Evolutionary conservation across 2,113 vertebrate genomes (phyloP).

Genomic region (Leptocoma aspasia): DNA sequence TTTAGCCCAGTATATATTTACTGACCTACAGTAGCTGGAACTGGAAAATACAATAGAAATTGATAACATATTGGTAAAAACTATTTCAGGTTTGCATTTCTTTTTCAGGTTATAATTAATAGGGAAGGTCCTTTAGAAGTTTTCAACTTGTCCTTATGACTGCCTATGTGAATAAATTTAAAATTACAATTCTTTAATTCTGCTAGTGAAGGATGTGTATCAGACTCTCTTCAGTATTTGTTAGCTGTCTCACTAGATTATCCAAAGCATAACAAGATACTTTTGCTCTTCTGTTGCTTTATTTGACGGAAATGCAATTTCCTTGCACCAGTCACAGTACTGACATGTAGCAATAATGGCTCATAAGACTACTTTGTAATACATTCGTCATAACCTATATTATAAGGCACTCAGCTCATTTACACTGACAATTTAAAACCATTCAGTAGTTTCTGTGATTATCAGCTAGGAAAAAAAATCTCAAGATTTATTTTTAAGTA

Average conservation of each 20-base stretch:
- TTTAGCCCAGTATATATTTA: not conserved
- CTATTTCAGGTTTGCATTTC: not conserved
- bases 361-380: not conserved
- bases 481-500: not conserved
- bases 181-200: not conserved
- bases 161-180: not conserved
- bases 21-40: not conserved
- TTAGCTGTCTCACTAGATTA: not conserved
- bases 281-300: not conserved
- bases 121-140: not conserved
- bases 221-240: not conserved
- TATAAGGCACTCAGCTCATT: not conserved
- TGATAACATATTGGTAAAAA: not conserved
- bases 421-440: not conserved
- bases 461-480: not conserved
- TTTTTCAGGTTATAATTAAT: not conserved
- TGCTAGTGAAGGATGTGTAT: not conserved
- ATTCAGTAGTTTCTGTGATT: not conserved
- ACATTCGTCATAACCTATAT: not conserved
- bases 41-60: not conserved
- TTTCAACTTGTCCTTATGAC: not conserved
- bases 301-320: not conserved
- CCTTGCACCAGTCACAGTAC: not conserved
- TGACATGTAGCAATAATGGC: not conserved
- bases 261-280: not conserved